Conservation (phyloP, 2,797 vertebrate genomes). For the Amazonetta brasiliensis region DNA sequence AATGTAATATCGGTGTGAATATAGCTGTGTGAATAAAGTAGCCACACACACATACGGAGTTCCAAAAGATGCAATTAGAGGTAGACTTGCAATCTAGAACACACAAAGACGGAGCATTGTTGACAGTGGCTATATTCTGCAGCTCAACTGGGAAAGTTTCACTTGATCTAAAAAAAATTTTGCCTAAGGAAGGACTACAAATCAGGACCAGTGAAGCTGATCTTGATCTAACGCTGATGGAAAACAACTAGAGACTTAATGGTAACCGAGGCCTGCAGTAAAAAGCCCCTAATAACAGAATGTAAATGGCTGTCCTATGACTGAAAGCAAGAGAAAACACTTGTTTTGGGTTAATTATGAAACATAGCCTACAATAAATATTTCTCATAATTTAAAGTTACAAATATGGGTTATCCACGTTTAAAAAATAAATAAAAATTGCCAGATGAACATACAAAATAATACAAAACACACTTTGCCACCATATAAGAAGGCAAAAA, state of each 20-base stretch:
- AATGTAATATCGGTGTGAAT: not conserved
- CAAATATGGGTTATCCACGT: not conserved
- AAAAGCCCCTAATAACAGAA: not conserved
- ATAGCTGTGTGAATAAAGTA: not conserved
- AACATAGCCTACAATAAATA: not conserved
- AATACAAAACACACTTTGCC: not conserved
- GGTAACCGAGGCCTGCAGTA: not conserved
- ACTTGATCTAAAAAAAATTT: not conserved
- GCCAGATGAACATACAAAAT: not conserved
- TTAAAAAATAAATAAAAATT: slow-evolving; percentile 2
- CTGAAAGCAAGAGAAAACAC: not conserved
- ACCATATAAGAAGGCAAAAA: not conserved
- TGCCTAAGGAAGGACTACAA: slow-evolving; percentile 1
- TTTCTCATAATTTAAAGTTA: not conserved
- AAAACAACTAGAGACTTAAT: slow-evolving; percentile 2
- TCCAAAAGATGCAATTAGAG: slow-evolving; percentile 19
- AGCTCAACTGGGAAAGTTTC: not conserved
- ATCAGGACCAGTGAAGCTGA: not conserved
- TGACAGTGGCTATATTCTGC: not conserved
- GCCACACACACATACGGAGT: not conserved
- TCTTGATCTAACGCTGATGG: not conserved
- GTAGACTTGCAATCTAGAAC: not conserved
- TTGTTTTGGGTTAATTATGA: not conserved
- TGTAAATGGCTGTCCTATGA: not conserved
- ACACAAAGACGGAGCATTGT: not conserved